Base-by-base conservation (phyloP, 2,888 invertebrate species). In the Leucophora obtusa region DNA sequence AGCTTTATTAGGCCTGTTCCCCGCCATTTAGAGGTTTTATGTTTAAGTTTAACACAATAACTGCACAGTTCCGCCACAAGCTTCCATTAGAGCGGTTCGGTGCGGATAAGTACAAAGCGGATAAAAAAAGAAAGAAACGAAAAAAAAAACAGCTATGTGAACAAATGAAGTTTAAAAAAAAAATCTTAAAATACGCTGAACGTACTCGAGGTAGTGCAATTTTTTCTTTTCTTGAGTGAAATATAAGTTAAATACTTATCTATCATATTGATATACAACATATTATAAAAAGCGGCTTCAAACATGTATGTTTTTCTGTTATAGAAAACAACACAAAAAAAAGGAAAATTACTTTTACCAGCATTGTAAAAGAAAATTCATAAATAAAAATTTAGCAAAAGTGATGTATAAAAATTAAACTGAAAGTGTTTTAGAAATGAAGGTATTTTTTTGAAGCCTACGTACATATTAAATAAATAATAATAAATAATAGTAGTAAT, bases 41-140 rank as follows among this genome's bases (percentile, higher is more conserved):
- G 87, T 85, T 84, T 84, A 83, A 85, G 82, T 84, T 73, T 83
- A 84, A 83, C 84, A 83, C 84, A 83, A 84, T 84, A 85, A 86
- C 85, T 86, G 83, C 86, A 84, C 87, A 87, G 87, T 87, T 86
- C 85, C 86, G 84, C 85, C 85, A 84, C 84, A 80, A 86, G 85
- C 85, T 85, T 86, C 85, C 85, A 84, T 84, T 85, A 85, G 87
- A 86, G 84, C 86, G 79, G 84, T 84, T 76, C 66, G 81, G 77
- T 72, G 58, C 77, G 81, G 73, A 33, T 74, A 47, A 54, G 24
- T 18, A 65, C 59, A 71, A 50, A 69, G 38, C 62, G 28, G 33
- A 18, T 35, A 65, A 15, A 66, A 38, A 65, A 38, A 14, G 4
- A 21, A 56, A 38, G 7, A 35, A 35, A 35, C 3, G 1, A 35